Conservation (phyloP, 2,797 vertebrate genomes). For the Pseudochirops cupreus region DNA sequence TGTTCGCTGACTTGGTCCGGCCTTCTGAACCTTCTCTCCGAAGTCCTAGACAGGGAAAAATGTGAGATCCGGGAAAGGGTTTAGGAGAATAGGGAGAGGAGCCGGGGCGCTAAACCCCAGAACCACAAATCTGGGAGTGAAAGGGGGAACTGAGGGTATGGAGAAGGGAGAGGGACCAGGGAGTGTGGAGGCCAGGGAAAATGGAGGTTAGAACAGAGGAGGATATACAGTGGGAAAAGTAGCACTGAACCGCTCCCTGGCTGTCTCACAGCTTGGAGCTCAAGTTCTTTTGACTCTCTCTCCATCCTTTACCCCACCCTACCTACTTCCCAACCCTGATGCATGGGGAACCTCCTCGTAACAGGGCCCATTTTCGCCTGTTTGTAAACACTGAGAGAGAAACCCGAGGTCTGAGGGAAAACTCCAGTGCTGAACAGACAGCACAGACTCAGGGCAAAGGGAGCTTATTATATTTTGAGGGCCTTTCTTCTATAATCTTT, state of each 20-base stretch:
- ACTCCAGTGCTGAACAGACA: background rate
- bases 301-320: background rate
- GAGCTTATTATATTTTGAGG: background rate
- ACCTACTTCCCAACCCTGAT: background rate
- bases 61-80: background rate
- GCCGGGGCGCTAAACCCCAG: background rate
- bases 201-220: background rate
- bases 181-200: background rate
- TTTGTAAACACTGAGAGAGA: background rate
- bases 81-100: background rate
- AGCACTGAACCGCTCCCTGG: background rate
- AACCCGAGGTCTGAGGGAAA: background rate
- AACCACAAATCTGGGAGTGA: background rate
- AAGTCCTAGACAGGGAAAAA: background rate
- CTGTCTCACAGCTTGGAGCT: background rate
- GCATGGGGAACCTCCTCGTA: background rate
- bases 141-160: background rate
- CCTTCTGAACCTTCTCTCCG: background rate
- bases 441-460: background rate
- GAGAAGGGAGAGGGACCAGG: background rate
- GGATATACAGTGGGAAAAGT: background rate
- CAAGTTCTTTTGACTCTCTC: background rate
- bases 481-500: background rate
- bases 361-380: background rate
- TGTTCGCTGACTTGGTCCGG: background rate